Conservation (phyloP, 2,797 vertebrate genomes). For the Cottoperca gobio region DNA sequence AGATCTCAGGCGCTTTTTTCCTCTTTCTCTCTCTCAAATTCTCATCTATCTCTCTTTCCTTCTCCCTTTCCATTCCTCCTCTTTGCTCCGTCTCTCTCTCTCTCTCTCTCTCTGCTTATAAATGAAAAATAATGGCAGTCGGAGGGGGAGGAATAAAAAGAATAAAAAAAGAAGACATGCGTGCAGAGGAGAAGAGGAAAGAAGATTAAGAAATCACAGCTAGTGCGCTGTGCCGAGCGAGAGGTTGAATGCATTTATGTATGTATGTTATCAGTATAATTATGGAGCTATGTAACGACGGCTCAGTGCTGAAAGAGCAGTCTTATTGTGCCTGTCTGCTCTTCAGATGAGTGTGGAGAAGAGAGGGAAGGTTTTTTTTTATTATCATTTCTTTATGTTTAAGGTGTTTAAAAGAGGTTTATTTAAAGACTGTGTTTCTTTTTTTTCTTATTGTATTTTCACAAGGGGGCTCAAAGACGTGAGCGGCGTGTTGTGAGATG, state of each 20-base stretch:
- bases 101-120: constrained; percentile 79
- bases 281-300: constrained; percentile 76
- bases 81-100: constrained; percentile 34
- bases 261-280: constrained; percentile 86
- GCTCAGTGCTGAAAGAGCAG: constrained; percentile 81
- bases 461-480: constrained; percentile 25
- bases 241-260: constrained; percentile 84
- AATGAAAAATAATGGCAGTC: constrained; percentile 90
- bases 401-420: constrained; percentile 70
- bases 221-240: constrained; percentile 74
- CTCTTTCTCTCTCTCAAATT: constrained; percentile 62
- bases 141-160: constrained; percentile 81
- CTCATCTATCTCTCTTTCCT: constrained; percentile 62
- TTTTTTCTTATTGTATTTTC: constrained; percentile 31
- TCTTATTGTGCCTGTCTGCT: constrained; percentile 82
- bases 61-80: constrained; percentile 33
- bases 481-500: constrained; percentile 33
- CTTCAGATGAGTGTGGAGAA: constrained; percentile 67
- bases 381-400: constrained; percentile 68
- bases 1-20: constrained; percentile 87
- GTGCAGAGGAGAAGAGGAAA: constrained; percentile 74
- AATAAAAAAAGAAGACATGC: constrained; percentile 78
- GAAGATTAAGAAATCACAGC: constrained; percentile 84
- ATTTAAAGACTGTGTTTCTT: constrained; percentile 47
- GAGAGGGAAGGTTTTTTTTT: constrained; percentile 57